Base-by-base conservation (phyloP, 2,113 vertebrate genomes). In the Oncorhynchus nerka region DNA sequence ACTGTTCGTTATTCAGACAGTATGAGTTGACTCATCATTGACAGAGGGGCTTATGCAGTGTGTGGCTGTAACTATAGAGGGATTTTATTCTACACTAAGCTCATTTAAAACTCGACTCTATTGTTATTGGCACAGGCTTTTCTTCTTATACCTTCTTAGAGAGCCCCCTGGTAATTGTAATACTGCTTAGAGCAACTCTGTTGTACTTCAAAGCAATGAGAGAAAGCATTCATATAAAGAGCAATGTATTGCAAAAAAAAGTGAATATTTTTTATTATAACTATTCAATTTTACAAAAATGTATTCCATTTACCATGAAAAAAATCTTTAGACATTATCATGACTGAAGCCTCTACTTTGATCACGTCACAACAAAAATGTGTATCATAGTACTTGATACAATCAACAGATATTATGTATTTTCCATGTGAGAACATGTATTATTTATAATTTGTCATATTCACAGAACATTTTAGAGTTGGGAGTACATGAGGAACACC, bases 71-170 rank as follows among this genome's bases (percentile, higher is more conserved):
- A 80, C 76, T 57, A 78, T 77, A 68, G 78, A 81, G 39, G 39
- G 39, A 75, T 67, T 83, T 84, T 64, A 76, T 66, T 75, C 74
- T 75, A 39, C 1, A 11, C 48, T 84, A 83, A 85, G 73, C 76
- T 79, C 61, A 71, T 85, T 82, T 74, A 68, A 73, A 75, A 75
- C 57, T 70, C 57, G 61, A 76, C 79, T 81, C 45, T 49, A 77
- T 70, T 81, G 75, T 85, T 81, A 83, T 79, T 71, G 76, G 51
- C 62, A 24, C 39, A 72, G 78, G 70, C 75, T 79, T 85, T 74
- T 39, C 61, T 68, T 73, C 77, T 78, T 75, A 74, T 51, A 64
- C 19, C 71, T 48, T 80, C 75, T 73, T 73, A 80, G 75, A 39
- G 49, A 77, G 71, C 61, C 55, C 39, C 59, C 78, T 75, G 62